Conservation (phyloP, 37 sponge, comb jelly and placozoan species). For the Spongia lamella region DNA sequence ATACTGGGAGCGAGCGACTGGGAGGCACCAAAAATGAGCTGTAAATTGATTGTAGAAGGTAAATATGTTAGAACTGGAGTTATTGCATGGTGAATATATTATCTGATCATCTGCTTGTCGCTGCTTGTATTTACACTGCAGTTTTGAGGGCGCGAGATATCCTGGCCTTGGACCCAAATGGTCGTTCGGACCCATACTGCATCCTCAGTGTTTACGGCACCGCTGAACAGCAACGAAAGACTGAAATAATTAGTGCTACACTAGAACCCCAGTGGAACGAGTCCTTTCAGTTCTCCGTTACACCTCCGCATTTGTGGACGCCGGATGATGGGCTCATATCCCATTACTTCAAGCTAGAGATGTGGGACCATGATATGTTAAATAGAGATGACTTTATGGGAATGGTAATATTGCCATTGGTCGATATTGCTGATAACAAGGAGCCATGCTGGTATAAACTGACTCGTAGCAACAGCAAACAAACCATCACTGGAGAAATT, state of each 20-base stretch:
- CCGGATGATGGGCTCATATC: conserved; percentile 14
- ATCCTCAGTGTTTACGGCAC: conserved; percentile 39
- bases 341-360: conserved; percentile 64
- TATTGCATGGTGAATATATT: too few species aligned
- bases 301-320: neutral
- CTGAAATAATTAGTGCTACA: conserved; percentile 42
- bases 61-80: too few species aligned
- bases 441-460: too few species aligned
- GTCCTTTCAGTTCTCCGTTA: conserved; percentile 24
- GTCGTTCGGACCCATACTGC: conserved; percentile 82
- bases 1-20: too few species aligned
- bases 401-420: conserved; percentile 63
- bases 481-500: conserved; percentile 10
- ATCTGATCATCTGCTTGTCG: too few species aligned
- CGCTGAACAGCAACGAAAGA: conserved; percentile 27
- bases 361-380: conserved; percentile 78
- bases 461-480: too few species aligned
- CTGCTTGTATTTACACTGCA: neutral
- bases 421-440: conserved; percentile 11
- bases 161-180: conserved; percentile 53
- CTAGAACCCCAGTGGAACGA: conserved; percentile 77
- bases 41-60: too few species aligned
- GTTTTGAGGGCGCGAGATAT: conserved; percentile 45
- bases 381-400: conserved; percentile 82
- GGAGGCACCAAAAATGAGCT: too few species aligned